A percentile compares a stretch with the other conserved stretches of the same genome.
Evolutionary conservation across 2,888 invertebrate genomes (phyloP).

Genomic region (Cantharis rustica): DNA sequence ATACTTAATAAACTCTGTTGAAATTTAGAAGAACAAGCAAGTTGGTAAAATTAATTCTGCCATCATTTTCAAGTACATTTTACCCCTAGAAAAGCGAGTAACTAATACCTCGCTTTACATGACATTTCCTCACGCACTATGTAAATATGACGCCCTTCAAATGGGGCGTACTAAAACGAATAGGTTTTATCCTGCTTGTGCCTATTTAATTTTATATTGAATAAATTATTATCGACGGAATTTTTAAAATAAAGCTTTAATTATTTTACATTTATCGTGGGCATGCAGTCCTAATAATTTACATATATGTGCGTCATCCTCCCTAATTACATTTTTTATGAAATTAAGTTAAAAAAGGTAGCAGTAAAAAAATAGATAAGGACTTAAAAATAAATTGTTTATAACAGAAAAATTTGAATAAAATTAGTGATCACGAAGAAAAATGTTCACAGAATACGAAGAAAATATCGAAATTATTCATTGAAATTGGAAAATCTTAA

Average conservation of each 20-base stretch:
- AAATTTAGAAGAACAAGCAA: constrained; percentile 1
- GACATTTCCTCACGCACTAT: constrained; percentile 31
- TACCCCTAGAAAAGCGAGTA: constrained; percentile 16
- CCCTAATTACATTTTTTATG: neutral
- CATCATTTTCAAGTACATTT: constrained; percentile 18
- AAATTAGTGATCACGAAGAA: no score
- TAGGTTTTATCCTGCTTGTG: neutral
- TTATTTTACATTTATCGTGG: neutral
- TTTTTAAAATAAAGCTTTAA: neutral
- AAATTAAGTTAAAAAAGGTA: no score
- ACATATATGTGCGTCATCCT: neutral
- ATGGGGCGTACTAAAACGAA: constrained; percentile 20
- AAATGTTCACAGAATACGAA: no score
- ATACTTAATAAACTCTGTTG: neutral
- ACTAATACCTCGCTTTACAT: constrained; percentile 30
- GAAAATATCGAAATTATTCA: no score
- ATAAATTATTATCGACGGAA: neutral
- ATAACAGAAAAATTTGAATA: no score
- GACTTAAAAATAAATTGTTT: no score
- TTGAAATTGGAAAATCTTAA: no score
- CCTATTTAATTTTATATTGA: neutral
- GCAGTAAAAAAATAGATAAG: no score
- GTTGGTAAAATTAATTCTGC: constrained; percentile 19
- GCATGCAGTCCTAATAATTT: neutral
- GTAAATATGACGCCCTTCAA: constrained; percentile 23